Evolutionary conservation across 2,797 vertebrate genomes (phyloP).

Genomic region (Avahi laniger): DNA sequence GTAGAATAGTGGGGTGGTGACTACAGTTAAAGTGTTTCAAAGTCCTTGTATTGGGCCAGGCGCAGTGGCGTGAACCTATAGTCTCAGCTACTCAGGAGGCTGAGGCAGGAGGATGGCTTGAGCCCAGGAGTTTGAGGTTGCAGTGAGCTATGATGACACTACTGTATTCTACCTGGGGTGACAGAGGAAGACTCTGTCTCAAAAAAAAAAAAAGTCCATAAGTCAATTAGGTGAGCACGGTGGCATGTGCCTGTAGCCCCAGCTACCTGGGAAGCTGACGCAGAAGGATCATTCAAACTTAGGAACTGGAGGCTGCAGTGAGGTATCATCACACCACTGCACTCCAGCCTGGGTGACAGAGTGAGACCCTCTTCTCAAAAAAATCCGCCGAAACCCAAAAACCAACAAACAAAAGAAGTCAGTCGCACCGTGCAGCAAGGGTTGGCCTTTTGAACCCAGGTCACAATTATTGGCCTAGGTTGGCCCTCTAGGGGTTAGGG

Average conservation of each 20-base stretch:
- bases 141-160: neutral
- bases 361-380: too few species aligned
- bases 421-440: neutral
- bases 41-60: neutral
- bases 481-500: neutral
- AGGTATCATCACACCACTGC: too few species aligned
- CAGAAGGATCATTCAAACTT: too few species aligned
- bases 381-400: too few species aligned
- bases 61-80: neutral
- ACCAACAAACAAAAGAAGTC: neutral
- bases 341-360: too few species aligned
- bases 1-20: neutral
- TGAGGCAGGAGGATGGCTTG: neutral
- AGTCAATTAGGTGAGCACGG: neutral
- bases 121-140: neutral
- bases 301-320: too few species aligned
- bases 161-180: neutral
- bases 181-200: neutral
- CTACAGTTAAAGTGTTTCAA: neutral
- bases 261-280: too few species aligned
- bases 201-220: neutral
- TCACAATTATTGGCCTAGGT: neutral
- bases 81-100: neutral
- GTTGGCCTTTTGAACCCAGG: neutral
- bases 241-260: too few species aligned